Base-by-base conservation (phyloP, 92 coral and sea anemone species). In the Palythoa caribaeorum region DNA sequence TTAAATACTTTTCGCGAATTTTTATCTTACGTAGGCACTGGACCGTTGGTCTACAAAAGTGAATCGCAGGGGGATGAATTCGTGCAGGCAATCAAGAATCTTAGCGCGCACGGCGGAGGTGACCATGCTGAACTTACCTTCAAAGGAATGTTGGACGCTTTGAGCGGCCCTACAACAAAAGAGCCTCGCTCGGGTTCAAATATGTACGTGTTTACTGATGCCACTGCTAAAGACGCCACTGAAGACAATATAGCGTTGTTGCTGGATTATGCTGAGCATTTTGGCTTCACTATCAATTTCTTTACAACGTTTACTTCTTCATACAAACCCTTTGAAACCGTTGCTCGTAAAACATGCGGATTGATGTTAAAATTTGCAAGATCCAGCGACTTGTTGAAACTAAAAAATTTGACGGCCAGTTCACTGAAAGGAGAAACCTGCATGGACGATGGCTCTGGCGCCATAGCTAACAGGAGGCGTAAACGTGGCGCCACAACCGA, bases 141-240 rank as follows among this genome's bases (percentile, higher is more conserved):
- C 65, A 91, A 86, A 60, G 98, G 97, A 72, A 94, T 96, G 88
- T 60, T 91, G 3, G 88, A 88, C 16, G 98, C 97, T 2, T 17
- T 96, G 80, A 59, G 69, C 17, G 36, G 38, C 11, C 71, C 47
- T 6, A n/a, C n/a, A n/a, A 71, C 87, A 35, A 38, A 70, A 13
- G 89, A 74, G 11, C 97, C 97, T 52, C 92, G 78, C 38, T 79
- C 38, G 17, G 97, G 94, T 14, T 96, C 98, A 16, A 90, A 96
- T 0, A 89, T 96, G 91, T 94, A 84, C 51, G 98, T 94, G 71
- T 96, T 96, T 79, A 96, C 98, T 12, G 98, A 96, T 69, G 96
- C 96, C 39, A 77, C 96, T 8, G 91, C 98, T 5, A 92, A 94
- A 83, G 97, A 96, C 60, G 79, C 81, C 40, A 78, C 89, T 0